Conservation (phyloP, 1,140 invertebrate genomes). For the Sinonovacula constricta region DNA sequence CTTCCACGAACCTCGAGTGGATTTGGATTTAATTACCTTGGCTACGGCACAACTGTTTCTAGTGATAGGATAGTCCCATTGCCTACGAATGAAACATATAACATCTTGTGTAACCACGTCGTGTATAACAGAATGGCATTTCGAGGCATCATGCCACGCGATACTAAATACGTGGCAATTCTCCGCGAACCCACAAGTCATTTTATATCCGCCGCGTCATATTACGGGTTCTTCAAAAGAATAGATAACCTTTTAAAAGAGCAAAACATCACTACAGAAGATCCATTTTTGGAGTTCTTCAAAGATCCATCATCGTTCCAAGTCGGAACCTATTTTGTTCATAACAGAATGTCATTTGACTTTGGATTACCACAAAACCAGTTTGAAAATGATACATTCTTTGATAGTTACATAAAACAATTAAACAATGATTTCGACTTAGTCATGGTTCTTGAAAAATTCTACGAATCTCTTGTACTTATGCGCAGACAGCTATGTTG, state of each 20-base stretch:
- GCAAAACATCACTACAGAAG: not conserved
- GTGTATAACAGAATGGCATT: constrained; percentile 58
- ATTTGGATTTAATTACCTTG: constrained; percentile 51
- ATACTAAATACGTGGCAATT: constrained; percentile 67
- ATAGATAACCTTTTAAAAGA: not conserved
- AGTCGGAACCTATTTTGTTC: constrained; percentile 48
- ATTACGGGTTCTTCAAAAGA: constrained; percentile 55
- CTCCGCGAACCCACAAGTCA: constrained; percentile 67
- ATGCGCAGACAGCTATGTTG: constrained; percentile 69
- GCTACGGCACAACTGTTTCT: constrained; percentile 42
- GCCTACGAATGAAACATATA: constrained; percentile 45
- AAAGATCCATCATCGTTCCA: constrained; percentile 25
- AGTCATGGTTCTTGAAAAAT: constrained; percentile 71
- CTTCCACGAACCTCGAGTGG: constrained; percentile 52
- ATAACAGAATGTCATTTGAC: constrained; percentile 69
- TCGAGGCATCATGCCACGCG: constrained; percentile 55
- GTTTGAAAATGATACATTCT: constrained; percentile 49
- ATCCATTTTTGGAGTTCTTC: constrained; percentile 34
- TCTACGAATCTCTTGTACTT: constrained; percentile 72
- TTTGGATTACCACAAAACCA: constrained; percentile 57
- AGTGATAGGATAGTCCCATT: constrained; percentile 43
- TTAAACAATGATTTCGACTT: constrained; percentile 65
- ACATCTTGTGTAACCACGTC: constrained; percentile 64
- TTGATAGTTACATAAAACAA: constrained; percentile 58
- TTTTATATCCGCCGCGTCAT: constrained; percentile 64